Evolutionary conservation across 2,888 invertebrate species (phyloP), one percentile per base, ranked within the genome.

Genomic region (Pollenia griseotomentosa): DNA sequence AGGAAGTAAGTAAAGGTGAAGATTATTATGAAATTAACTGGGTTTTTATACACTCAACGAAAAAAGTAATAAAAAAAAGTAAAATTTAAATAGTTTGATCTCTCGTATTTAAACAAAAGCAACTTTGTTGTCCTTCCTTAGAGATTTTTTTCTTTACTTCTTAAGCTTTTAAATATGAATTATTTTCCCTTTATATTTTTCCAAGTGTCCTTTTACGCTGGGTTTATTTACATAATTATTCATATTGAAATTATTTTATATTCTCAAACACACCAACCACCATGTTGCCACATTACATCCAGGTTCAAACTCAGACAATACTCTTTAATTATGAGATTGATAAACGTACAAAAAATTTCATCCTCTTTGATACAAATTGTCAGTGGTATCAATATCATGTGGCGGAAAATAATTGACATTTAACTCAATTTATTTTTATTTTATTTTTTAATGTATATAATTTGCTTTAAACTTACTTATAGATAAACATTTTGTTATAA

Each of bases 211-310:
- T 42, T 14, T 53, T 48, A n/a, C 12, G 42, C 42, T 14, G 16
- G 14, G 10, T 33, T 55, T 55, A 66, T 77, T 55, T 33, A 33
- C 66, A 78, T 78, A 66, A 78, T 78, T 78, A 75, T 66, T 66
- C 16, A 23, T 65, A 55, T 40, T 40, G 6, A 66, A 53, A 65
- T 23, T 7, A 53, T 44, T 77, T 9, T 0, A 77, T 65, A 46
- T 48, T 46, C 46, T 42, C 19, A 16, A 77, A 11, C 11, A 46
- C 10, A 46, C 1, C 40, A 5, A 61, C 11, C 14, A 75, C 10
- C 19, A 65, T 53, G 11, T 23, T 53, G 10, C 16, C 23, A 6
- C 33, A 65, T 65, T 65, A 44, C 44, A 55, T 19, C 55, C 33
- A 44, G 14, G 23, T 59, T 53, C 8, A 75, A 53, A 55, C 75